These are phyloP conservation scores for Temnothorax rugatulus DNA, from an alignment of 2,888 invertebrate species.

Conservation along the genomic window DNA sequence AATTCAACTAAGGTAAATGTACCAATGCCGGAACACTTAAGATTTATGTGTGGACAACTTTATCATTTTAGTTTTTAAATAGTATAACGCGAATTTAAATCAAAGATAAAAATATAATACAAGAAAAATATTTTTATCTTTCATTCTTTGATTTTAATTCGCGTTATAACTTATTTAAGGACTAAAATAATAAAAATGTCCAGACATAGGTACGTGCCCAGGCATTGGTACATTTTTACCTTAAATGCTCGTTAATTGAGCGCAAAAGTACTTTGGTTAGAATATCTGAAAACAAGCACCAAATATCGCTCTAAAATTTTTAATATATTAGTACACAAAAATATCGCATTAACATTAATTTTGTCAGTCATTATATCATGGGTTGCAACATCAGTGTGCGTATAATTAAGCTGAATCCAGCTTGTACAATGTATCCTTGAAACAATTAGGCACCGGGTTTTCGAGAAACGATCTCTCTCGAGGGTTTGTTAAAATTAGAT, in stretches of 20 bases:
- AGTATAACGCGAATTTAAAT: too few relatives aligned
- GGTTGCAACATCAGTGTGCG: conserved; percentile 17
- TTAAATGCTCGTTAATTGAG: not conserved
- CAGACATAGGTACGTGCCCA: too few relatives aligned
- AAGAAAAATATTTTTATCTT: too few relatives aligned
- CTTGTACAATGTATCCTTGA: conserved; percentile 17
- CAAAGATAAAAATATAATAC: too few relatives aligned
- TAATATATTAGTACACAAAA: conserved; percentile 52
- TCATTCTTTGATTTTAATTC: too few relatives aligned
- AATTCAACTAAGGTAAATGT: not conserved
- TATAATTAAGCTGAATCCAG: conserved; percentile 35
- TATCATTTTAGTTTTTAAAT: too few relatives aligned
- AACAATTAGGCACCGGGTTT: conserved; percentile 39
- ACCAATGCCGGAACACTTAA: too few relatives aligned
- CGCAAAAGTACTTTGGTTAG: not conserved
- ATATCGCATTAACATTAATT: conserved; percentile 56
- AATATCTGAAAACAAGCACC: conserved; percentile 30
- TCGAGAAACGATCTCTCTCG: conserved; percentile 49
- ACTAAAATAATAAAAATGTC: too few relatives aligned
- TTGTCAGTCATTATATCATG: conserved; percentile 60
- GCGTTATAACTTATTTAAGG: too few relatives aligned
- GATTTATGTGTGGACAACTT: too few relatives aligned
- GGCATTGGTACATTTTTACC: too few relatives aligned
- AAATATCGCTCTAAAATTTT: conserved; percentile 28
- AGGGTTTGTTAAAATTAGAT: conserved; percentile 58